Conservation (phyloP, 1,140 invertebrate genomes). For the Sycophaga agraensis region DNA sequence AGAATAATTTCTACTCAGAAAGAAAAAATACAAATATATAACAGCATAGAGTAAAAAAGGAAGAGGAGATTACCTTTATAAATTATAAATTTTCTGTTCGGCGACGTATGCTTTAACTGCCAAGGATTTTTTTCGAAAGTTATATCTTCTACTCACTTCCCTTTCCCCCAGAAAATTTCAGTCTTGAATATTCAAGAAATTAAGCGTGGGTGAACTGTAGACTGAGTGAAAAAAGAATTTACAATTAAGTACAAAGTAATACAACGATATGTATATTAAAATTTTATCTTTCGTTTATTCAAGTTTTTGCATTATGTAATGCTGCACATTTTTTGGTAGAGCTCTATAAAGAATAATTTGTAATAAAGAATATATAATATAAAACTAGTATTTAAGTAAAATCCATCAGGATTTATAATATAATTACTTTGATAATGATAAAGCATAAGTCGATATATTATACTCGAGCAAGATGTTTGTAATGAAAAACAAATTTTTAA, state of each 20-base stretch:
- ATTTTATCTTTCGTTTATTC: not conserved
- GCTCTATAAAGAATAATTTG: no score
- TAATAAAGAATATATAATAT: no score
- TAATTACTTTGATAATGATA: no score
- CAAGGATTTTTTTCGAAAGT: not conserved
- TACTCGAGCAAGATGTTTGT: no score
- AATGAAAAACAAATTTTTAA: no score
- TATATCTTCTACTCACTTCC: constrained; percentile 7
- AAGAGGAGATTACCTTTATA: constrained; percentile 12
- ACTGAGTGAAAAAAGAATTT: not conserved
- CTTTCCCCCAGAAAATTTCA: not conserved
- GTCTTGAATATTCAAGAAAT: constrained; percentile 22
- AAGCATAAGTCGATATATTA: no score
- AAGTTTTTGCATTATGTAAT: no score
- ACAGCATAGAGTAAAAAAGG: not conserved
- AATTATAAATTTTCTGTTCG: constrained; percentile 13
- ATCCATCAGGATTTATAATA: no score
- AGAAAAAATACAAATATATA: constrained; percentile 1
- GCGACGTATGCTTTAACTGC: no score
- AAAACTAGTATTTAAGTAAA: no score
- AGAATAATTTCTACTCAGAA: not conserved
- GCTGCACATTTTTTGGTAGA: no score
- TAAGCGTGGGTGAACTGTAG: no score
- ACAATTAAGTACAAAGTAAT: not conserved
- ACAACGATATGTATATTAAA: not conserved